These are phyloP conservation scores for Myrmecophaga tridactyla DNA, from an alignment of 2,113 vertebrate genomes.

Conservation along the genomic window DNA sequence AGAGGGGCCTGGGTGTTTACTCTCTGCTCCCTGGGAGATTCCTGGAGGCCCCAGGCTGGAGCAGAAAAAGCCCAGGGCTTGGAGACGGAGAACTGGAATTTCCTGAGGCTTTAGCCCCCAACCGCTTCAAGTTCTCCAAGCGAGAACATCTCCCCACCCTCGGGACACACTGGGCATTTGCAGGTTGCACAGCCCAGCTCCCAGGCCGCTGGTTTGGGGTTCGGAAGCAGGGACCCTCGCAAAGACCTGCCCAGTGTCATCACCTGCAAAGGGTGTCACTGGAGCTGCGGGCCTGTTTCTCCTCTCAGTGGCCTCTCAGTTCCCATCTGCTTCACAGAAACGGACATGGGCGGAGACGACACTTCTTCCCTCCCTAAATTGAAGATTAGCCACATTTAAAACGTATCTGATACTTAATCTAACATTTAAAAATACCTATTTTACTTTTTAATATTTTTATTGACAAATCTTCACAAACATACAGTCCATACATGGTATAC, in stretches of 20 bases:
- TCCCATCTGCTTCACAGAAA: too few species aligned
- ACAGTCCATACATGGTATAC: too few species aligned
- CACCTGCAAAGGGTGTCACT: rapidly evolving
- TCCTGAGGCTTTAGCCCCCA: neutral
- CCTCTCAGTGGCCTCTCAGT: too few species aligned
- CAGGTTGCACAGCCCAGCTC: rapidly evolving
- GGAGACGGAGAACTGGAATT: rapidly evolving
- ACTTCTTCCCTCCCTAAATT: neutral
- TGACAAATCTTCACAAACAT: too few species aligned
- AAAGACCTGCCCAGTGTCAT: too few species aligned
- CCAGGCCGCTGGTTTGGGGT: neutral
- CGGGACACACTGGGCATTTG: rapidly evolving
- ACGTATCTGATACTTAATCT: rapidly evolving
- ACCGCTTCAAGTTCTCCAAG: rapidly evolving
- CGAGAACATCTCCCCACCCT: too few species aligned
- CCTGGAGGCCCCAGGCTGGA: rapidly evolving
- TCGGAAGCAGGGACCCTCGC: rapidly evolving
- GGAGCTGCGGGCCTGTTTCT: rapidly evolving
- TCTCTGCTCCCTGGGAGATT: rapidly evolving
- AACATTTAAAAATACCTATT: too few species aligned
- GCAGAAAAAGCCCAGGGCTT: neutral
- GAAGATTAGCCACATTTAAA: neutral
- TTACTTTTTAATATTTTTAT: too few species aligned
- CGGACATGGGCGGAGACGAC: rapidly evolving
- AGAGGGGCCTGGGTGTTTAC: too few species aligned